Conservation (phyloP, 2,888 invertebrate species). For the Micoletzkya japonica region DNA sequence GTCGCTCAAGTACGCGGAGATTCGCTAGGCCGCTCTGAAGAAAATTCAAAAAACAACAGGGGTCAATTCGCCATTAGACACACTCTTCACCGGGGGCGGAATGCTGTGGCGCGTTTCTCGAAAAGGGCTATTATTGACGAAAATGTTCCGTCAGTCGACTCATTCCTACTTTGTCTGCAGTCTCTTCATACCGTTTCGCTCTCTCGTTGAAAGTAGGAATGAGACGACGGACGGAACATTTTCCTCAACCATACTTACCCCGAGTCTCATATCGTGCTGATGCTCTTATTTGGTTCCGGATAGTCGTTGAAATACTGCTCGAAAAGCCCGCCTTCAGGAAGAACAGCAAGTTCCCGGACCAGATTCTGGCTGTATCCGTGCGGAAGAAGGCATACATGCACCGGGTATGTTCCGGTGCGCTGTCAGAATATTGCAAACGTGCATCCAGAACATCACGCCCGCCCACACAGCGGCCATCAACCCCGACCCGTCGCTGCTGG, state of each 20-base stretch:
- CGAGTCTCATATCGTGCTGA: no score
- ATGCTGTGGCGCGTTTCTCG: no score
- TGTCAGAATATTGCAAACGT: not conserved
- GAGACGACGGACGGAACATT: no score
- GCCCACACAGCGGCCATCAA: slow-evolving; percentile 70
- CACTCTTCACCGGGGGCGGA: not conserved
- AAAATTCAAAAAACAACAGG: not conserved
- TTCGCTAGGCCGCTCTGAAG: no score
- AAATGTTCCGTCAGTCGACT: no score
- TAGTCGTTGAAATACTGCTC: not conserved
- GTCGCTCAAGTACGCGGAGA: slow-evolving; percentile 18
- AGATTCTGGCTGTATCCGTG: slow-evolving; percentile 64
- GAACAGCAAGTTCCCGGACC: slow-evolving; percentile 62
- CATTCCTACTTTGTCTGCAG: no score
- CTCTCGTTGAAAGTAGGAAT: no score
- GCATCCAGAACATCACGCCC: slow-evolving; percentile 66
- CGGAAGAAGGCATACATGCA: slow-evolving; percentile 63
- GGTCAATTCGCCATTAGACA: no score
- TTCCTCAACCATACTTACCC: no score
- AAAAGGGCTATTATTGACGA: no score
- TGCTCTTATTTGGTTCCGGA: not conserved
- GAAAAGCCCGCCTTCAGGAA: slow-evolving; percentile 38
- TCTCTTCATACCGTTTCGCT: no score
- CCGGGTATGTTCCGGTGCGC: not conserved
- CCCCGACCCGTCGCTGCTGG: slow-evolving; percentile 65